These are phyloP conservation scores for Mycteria americana DNA, from an alignment of 2,797 vertebrate genomes.

Conservation along the genomic window DNA sequence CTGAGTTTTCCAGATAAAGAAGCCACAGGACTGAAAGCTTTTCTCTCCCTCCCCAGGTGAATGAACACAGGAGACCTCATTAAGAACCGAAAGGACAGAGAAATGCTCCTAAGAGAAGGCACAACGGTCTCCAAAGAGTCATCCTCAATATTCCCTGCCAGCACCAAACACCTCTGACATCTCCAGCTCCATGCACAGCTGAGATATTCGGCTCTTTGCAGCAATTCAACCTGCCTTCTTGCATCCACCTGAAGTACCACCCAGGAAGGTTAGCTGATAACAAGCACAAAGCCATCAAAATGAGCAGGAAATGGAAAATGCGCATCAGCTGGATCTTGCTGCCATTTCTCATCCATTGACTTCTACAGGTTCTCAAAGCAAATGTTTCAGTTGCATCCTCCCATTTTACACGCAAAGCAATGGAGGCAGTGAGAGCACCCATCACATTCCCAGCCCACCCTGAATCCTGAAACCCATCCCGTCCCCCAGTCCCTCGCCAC, in stretches of 20 bases:
- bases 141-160: background rate
- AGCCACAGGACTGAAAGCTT: constrained; percentile 43
- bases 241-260: background rate
- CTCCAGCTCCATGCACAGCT: background rate
- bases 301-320: background rate
- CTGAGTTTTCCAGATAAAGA: constrained; percentile 50
- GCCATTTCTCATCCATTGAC: background rate
- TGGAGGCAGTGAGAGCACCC: background rate
- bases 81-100: background rate
- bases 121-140: background rate
- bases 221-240: background rate
- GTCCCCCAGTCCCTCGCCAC: background rate
- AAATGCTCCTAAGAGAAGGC: background rate
- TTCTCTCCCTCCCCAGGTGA: background rate
- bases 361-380: background rate
- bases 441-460: background rate
- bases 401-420: background rate
- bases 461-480: background rate
- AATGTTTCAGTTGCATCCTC: background rate
- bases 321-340: background rate
- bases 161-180: background rate
- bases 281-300: background rate
- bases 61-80: background rate
- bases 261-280: background rate
- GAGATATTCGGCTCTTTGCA: background rate